Evolutionary conservation across 1,140 invertebrate genomes (phyloP), one percentile per base, ranked within the genome.

Genomic region (Lerema accius): DNA sequence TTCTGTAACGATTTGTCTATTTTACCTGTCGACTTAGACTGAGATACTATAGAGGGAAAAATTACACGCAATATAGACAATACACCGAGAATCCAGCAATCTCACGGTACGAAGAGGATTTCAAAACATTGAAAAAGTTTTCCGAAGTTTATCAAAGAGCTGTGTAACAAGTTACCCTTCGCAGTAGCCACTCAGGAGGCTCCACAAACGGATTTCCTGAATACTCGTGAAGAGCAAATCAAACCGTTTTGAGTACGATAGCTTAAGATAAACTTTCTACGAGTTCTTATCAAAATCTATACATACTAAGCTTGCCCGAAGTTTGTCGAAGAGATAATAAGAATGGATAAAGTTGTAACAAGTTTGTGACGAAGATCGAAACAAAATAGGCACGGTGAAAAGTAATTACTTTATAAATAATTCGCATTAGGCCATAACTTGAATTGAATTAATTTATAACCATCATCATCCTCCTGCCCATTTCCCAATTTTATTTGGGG

Each of bases 231-330:
- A 13, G 43, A 45, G 11, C 42, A 56, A 32, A 51, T 51, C 28
- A 51, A 51, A 51, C 26, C 16, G 14, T 51, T 51, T 45, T 45
- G 23, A 43, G 23, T 32, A 14, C 23, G 19, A 53, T 51, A 40
- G 37, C 35, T 53, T 43, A 16, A 28, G 13, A 23, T 35, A 32
- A 50, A 13, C 13, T 48, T 13, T 6, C 19, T 48, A 28, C 35
- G 35, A 11, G 35, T 37, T 37, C 35, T 37, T 37, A 37, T 37
- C 35, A 11, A 37, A 37, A 37, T 37, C 35, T 14, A 48, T 28
- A 28, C 11, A 49, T 49, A 49, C 35, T 11, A 11, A 37, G 35
- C n/a, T 37, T 11, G 11, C 35, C n/a, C 35, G 35, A 11, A 37
- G 35, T 37, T 37, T 37, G 35, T 11, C n/a, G 35, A 11, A 37